Evolutionary conservation across 2,797 vertebrate genomes (phyloP).

Genomic region (Danio kyathit): DNA sequence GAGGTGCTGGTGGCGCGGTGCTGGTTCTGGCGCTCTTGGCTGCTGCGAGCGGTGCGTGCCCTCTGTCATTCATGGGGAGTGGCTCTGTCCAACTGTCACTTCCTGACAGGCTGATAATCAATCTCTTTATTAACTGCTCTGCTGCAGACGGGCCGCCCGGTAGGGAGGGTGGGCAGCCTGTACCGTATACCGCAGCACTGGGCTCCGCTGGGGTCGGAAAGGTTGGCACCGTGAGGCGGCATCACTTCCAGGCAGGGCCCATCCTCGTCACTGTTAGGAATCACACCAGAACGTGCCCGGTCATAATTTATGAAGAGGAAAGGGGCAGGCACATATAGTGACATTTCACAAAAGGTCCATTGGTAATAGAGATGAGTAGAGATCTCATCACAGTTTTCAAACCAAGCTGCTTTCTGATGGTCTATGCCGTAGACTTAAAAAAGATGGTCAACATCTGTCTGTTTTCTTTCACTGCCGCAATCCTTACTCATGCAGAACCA

Average conservation of each 20-base stretch:
- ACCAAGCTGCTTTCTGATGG: not conserved
- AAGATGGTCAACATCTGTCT: too few species aligned
- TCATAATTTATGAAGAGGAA: constrained; percentile 77
- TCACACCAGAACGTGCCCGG: constrained; percentile 63
- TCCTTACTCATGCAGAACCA: too few species aligned
- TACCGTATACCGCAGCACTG: constrained; percentile 75
- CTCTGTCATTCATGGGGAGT: constrained; percentile 95
- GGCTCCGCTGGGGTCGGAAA: constrained; percentile 56
- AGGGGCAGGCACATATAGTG: constrained; percentile 38
- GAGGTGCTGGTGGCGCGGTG: constrained; percentile 76
- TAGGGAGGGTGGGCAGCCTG: constrained; percentile 64
- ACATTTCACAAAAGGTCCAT: constrained; percentile 59
- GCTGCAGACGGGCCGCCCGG: constrained; percentile 80
- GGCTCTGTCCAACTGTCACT: constrained; percentile 97
- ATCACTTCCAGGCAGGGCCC: constrained; percentile 51
- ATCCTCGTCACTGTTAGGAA: constrained; percentile 66
- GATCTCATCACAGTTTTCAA: not conserved
- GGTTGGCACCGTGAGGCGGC: constrained; percentile 55
- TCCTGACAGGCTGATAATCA: constrained; percentile 94
- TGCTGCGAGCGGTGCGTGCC: constrained; percentile 87
- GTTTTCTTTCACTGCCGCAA: too few species aligned
- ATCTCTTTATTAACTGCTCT: constrained; percentile 98
- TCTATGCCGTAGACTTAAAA: too few species aligned
- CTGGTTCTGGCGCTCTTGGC: constrained; percentile 82
- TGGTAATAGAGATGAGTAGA: not conserved